These are phyloP conservation scores for Ornithoptera alexandrae DNA, from an alignment of 2,888 invertebrate genomes.

Conservation along the genomic window DNA sequence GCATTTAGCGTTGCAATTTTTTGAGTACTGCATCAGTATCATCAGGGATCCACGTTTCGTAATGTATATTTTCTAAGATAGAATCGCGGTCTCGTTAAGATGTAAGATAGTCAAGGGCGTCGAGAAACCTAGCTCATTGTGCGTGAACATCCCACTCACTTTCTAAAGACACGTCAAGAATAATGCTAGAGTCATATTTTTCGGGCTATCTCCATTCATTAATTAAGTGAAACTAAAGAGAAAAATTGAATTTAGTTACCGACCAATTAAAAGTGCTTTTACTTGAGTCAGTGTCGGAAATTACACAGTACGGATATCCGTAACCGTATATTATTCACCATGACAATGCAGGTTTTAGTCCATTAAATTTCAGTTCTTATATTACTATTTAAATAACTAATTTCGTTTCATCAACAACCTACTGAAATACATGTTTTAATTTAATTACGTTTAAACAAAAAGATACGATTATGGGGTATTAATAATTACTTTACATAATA, in stretches of 20 bases:
- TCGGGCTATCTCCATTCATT: constrained; percentile 58
- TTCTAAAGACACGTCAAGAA: constrained; percentile 59
- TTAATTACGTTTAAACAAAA: no score
- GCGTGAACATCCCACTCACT: constrained; percentile 46
- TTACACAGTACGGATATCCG: constrained; percentile 26
- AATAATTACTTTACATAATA: no score
- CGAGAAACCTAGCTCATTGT: constrained; percentile 21
- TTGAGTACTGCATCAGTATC: no score
- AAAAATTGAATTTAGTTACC: constrained; percentile 50
- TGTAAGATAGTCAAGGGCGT: constrained; percentile 24
- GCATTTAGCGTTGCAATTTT: no score
- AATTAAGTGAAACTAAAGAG: constrained; percentile 63
- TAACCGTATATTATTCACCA: background rate
- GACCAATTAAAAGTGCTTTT: constrained; percentile 62
- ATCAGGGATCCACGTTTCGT: constrained; percentile 1
- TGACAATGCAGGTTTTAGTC: background rate
- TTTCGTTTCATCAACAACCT: no score
- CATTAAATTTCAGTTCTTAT: background rate
- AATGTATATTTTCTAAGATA: constrained; percentile 6
- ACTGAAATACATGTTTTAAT: no score
- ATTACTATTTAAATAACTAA: background rate
- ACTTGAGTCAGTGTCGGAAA: constrained; percentile 66
- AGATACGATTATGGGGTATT: no score
- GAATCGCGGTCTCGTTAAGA: constrained; percentile 15
- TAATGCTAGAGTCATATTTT: constrained; percentile 53